These are phyloP conservation scores for Aphaenogaster floridana DNA, from an alignment of 1,140 invertebrate species.

Conservation along the genomic window DNA sequence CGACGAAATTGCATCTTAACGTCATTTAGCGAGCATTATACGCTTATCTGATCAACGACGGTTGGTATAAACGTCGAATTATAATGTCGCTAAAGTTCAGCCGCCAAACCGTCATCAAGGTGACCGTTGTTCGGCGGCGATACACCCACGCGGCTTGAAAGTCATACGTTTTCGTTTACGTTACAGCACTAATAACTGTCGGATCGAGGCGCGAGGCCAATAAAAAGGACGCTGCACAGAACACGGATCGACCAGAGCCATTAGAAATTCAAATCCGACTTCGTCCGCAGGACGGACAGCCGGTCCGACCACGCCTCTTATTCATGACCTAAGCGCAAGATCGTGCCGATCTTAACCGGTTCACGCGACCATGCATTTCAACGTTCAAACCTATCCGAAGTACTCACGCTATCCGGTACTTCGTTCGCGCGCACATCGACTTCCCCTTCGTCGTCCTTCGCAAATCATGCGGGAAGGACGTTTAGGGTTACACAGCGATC, in stretches of 20 bases:
- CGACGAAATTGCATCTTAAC: slow-evolving; percentile 21
- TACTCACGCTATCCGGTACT: slow-evolving; percentile 24
- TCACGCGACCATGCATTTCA: not conserved
- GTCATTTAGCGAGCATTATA: not conserved
- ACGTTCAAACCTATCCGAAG: not conserved
- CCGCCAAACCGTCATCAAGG: slow-evolving; percentile 18
- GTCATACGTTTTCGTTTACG: not conserved
- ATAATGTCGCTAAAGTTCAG: not conserved
- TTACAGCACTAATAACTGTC: not conserved
- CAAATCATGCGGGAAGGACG: slow-evolving; percentile 16
- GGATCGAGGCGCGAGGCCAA: not conserved
- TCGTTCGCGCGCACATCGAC: not conserved
- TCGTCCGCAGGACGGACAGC: not conserved
- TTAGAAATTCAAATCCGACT: slow-evolving; percentile 71
- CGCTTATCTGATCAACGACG: slow-evolving; percentile 10
- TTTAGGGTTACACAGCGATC: slow-evolving; percentile 20
- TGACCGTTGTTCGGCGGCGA: not conserved
- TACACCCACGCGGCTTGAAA: slow-evolving; percentile 16
- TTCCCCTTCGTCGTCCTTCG: slow-evolving; percentile 35
- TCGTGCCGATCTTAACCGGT: slow-evolving; percentile 75
- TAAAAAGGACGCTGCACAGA: slow-evolving; percentile 8
- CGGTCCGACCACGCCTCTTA: slow-evolving; percentile 68
- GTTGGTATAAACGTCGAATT: not conserved
- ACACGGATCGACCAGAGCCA: not conserved
- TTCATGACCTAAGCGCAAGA: slow-evolving; percentile 72